Conservation (phyloP, 2,113 vertebrate genomes). For the Leucoraja erinaceus region DNA sequence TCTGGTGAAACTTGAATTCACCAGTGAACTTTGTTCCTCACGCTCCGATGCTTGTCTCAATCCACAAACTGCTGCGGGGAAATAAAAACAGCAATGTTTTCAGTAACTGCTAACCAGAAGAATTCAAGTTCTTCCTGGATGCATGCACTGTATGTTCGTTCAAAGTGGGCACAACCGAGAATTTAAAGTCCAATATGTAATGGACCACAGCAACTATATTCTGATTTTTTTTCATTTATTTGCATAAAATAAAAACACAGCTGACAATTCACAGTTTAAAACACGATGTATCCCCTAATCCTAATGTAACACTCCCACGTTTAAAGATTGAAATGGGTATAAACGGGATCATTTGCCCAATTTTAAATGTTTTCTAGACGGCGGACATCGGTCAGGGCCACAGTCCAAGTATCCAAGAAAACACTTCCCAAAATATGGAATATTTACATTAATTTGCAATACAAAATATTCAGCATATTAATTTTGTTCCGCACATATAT, state of each 20-base stretch:
- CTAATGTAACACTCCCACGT: too few relatives aligned
- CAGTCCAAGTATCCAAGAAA: not conserved
- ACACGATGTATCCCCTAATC: too few relatives aligned
- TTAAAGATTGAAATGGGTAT: not conserved
- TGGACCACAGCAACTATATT: not conserved
- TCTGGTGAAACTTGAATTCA: constrained; percentile 14
- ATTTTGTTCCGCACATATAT: not conserved
- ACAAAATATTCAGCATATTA: not conserved
- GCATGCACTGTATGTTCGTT: not conserved
- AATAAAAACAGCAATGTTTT: not conserved
- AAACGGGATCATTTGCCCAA: not conserved
- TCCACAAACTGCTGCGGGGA: not conserved
- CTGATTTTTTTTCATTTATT: not conserved
- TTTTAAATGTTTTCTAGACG: not conserved
- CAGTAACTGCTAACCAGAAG: not conserved
- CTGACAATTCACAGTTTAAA: not conserved
- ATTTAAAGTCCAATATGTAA: not conserved
- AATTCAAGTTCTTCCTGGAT: not conserved
- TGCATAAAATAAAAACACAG: not conserved
- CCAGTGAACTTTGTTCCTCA: constrained; percentile 36
- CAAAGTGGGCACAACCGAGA: not conserved
- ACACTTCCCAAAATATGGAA: not conserved
- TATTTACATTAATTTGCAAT: not conserved
- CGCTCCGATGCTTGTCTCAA: not conserved
- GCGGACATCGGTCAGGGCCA: not conserved